Base-by-base conservation (phyloP, 2,113 vertebrate genomes). In the Hippopotamus amphibius region DNA sequence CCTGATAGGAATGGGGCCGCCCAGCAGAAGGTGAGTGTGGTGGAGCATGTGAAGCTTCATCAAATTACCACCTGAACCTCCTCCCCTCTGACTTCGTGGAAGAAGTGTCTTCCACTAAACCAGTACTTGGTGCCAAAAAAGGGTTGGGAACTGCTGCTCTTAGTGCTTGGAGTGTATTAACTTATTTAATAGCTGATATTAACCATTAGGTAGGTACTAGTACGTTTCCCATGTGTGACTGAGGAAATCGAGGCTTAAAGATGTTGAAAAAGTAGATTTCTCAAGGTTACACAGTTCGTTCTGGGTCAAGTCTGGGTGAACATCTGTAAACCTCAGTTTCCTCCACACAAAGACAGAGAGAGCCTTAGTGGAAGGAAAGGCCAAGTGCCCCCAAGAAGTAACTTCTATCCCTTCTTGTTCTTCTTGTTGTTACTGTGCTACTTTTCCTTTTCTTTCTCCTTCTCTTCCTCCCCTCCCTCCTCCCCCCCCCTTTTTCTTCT, bases 281-380 rank as follows among this genome's bases (percentile, higher is more conserved):
- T 68, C 41, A 11, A 2, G 5, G 16, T 77, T 14, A 14, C 13
- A 9, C 13, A 65, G 46, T 3, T 37, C 0, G 19, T 19, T 1
- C 2, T 1, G 26, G 46, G 53, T 74, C 74, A 68, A 13, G 30
- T 41, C 24, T 82, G 28, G 13, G 10, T 65, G n/a, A 37, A 1
- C 6, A 33, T 71, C 6, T 55, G 69, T 43, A 81, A 84, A 13
- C 12, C 48, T n/a, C 1, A 1, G 0, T 68, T 55, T 85, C 33
- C 16, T 86, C 43, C 74, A 4, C 6, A 48, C 50, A 22, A 30
- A 82, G 61, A n/a, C 7, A 61, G 82, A 87, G 48, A 61, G 53
- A 57, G 6, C 22, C 37, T 37, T 28, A 21, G 69, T 10, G 53
- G 77, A 46, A 26, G 83, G 65, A 55, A 59, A 28, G 41, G 41